Conservation (phyloP, 2,797 vertebrate genomes). For the Scolopax rusticola region DNA sequence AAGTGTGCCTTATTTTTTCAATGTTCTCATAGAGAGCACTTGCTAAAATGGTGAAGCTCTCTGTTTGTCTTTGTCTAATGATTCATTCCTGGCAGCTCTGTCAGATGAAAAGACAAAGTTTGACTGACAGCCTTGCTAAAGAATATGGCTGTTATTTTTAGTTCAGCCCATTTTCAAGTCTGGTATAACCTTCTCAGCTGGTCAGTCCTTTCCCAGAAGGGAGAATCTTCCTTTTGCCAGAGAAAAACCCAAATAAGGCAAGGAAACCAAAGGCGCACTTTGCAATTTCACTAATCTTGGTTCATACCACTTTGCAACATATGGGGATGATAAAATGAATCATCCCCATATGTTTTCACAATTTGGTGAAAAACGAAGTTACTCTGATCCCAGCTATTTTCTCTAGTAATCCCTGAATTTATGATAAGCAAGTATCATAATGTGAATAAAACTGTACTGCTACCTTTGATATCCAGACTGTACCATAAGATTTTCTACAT, state of each 20-base stretch:
- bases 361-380: neutral
- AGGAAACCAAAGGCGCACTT: neutral
- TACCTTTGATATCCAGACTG: neutral
- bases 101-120: neutral
- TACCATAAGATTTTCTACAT: neutral
- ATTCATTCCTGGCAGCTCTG: neutral
- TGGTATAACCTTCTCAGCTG: neutral
- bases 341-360: no score
- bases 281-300: neutral
- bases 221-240: neutral
- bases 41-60: neutral
- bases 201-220: neutral
- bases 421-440: neutral
- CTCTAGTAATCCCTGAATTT: neutral
- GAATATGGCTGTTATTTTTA: neutral
- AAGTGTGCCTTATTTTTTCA: accelerated
- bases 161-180: neutral
- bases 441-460: neutral
- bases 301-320: neutral
- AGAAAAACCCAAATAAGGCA: neutral
- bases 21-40: neutral
- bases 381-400: neutral
- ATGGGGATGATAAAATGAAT: neutral
- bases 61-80: neutral
- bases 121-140: neutral